Percentiles rank a stretch among this genome's conserved stretches.
Evolutionary conservation across 2,113 vertebrate genomes (phyloP).

Genomic region (Gambusia holbrooki): DNA sequence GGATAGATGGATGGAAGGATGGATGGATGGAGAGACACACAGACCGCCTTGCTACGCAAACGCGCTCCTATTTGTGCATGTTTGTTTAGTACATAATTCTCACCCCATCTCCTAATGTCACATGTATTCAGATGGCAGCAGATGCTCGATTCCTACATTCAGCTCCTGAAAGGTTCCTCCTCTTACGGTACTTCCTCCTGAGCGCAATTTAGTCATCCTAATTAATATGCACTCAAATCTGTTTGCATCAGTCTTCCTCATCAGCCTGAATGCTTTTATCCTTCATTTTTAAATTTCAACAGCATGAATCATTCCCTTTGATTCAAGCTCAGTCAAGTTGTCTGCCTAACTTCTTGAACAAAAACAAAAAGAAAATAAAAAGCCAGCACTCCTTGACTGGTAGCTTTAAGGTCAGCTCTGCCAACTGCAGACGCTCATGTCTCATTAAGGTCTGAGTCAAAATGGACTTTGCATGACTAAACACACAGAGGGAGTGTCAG

Average conservation of each 20-base stretch:
- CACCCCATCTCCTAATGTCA: slow-evolving; percentile 24
- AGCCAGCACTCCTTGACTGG: neutral
- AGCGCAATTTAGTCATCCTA: slow-evolving; percentile 66
- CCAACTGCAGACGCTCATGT: slow-evolving; percentile 8
- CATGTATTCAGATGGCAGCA: slow-evolving; percentile 51
- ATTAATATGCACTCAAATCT: slow-evolving; percentile 78
- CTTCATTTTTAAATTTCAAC: slow-evolving; percentile 29
- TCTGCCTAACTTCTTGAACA: neutral
- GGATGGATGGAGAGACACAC: neutral
- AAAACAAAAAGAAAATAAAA: neutral
- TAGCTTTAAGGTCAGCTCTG: slow-evolving; percentile 14
- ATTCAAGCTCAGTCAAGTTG: slow-evolving; percentile 12
- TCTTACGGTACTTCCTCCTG: slow-evolving; percentile 55
- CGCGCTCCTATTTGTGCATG: slow-evolving; percentile 13
- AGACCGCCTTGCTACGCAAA: slow-evolving; percentile 15
- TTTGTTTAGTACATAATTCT: slow-evolving; percentile 26
- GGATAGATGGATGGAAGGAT: slow-evolving; percentile 30
- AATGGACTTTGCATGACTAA: slow-evolving; percentile 23
- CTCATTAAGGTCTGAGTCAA: slow-evolving; percentile 15
- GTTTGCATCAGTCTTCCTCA: slow-evolving; percentile 56
- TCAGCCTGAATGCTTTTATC: slow-evolving; percentile 31
- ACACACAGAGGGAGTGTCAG: slow-evolving; percentile 39
- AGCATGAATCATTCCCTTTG: slow-evolving; percentile 19
- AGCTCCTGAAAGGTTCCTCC: slow-evolving; percentile 50
- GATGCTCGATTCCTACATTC: slow-evolving; percentile 50